Percentiles rank a stretch among this genome's conserved stretches.
Conservation (phyloP, 2,113 vertebrate genomes). For the Clarias batrachus region DNA sequence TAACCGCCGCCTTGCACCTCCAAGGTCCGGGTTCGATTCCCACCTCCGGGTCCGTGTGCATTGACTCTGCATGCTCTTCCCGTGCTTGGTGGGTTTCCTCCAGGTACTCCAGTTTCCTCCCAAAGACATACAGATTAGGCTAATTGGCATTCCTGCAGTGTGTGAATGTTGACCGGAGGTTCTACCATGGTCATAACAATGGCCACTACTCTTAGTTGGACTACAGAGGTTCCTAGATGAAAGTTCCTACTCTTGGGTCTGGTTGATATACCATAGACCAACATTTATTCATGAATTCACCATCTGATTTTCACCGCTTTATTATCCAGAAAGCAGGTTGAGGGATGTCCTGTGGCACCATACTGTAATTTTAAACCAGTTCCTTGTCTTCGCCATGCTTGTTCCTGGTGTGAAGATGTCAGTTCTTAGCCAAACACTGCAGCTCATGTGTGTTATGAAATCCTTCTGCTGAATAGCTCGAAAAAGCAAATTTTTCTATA, state of each 20-base stretch:
- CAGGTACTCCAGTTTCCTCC: no score
- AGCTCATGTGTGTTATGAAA: slow-evolving; percentile 24
- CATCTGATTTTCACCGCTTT: not conserved
- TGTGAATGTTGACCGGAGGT: no score
- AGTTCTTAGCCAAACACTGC: slow-evolving; percentile 44
- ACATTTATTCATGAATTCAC: not conserved
- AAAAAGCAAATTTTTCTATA: not conserved
- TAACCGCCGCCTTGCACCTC: no score
- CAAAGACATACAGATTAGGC: no score
- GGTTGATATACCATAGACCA: not conserved
- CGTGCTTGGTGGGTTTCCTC: no score
- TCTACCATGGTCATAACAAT: no score
- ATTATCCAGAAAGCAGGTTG: not conserved
- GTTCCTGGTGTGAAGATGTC: not conserved
- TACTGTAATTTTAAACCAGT: not conserved
- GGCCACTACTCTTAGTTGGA: no score
- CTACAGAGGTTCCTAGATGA: no score
- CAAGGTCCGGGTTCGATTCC: no score
- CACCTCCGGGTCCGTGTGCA: no score
- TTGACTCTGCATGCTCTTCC: no score
- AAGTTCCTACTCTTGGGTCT: not conserved
- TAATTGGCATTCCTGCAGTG: no score
- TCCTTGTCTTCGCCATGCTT: not conserved
- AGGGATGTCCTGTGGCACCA: not conserved
- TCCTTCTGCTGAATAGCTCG: not conserved